phyloP scores from a whole-genome alignment of 1,140 invertebrate species.

The Trachelipus rathkii region DNA sequence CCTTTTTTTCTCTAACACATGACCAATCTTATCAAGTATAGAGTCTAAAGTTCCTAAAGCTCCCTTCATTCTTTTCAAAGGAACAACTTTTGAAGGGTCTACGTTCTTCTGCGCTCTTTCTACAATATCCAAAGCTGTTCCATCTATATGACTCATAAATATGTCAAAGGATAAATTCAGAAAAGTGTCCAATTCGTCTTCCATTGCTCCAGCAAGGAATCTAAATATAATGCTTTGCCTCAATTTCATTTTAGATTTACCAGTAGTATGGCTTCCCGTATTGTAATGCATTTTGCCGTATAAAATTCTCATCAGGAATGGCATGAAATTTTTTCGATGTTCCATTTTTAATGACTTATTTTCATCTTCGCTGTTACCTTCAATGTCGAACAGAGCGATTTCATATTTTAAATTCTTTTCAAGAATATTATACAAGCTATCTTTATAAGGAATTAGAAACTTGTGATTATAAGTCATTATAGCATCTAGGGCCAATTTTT shows the following conservation, averaged over 20 bases:
- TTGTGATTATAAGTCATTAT: slow-evolving; percentile 77
- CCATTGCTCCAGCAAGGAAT: slow-evolving; percentile 74
- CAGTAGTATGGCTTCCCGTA: slow-evolving; percentile 64
- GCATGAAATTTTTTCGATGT: slow-evolving; percentile 70
- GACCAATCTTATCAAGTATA: slow-evolving; percentile 79
- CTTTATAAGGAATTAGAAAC: slow-evolving; percentile 68
- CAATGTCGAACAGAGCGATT: slow-evolving; percentile 70
- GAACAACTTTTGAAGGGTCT: slow-evolving; percentile 60
- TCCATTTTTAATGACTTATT: slow-evolving; percentile 63
- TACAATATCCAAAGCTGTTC: slow-evolving; percentile 51
- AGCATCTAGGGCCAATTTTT: slow-evolving; percentile 79
- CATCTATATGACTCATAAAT: slow-evolving; percentile 62
- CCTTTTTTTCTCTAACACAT: slow-evolving; percentile 65
- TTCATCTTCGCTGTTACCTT: slow-evolving; percentile 54
- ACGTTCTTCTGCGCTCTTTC: slow-evolving; percentile 53
- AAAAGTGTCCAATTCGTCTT: slow-evolving; percentile 72
- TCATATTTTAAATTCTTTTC: slow-evolving; percentile 83
- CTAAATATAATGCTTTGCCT: slow-evolving; percentile 72
- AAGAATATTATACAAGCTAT: slow-evolving; percentile 68
- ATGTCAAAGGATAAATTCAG: slow-evolving; percentile 76
- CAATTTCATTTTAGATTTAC: slow-evolving; percentile 65
- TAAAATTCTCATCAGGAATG: slow-evolving; percentile 74
- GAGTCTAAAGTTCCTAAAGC: slow-evolving; percentile 70
- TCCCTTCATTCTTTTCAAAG: slow-evolving; percentile 69
- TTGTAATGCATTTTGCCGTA: slow-evolving; percentile 84